phyloP scores from a whole-genome alignment of 1,140 invertebrate species.

The Zaprionus ornatus region DNA sequence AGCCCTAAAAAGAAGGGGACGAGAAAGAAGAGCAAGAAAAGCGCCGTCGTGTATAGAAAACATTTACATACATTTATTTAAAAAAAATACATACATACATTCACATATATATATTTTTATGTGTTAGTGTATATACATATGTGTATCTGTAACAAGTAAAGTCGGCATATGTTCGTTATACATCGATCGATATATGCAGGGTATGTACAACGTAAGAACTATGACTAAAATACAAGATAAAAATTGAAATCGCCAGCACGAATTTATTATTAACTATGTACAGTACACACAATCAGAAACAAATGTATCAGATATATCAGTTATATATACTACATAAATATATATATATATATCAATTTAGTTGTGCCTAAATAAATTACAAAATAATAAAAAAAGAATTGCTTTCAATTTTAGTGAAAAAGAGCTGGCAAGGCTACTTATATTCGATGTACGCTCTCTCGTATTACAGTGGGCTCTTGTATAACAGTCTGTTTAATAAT shows the following conservation, averaged over 20 bases:
- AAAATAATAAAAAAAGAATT: constrained; percentile 7
- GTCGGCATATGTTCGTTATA: constrained; percentile 15
- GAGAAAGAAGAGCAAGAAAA: not conserved
- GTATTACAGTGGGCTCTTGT: constrained; percentile 23
- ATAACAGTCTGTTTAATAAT: constrained; percentile 8
- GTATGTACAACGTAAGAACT: constrained; percentile 15
- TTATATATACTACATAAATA: constrained; percentile 10
- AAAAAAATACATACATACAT: constrained; percentile 29
- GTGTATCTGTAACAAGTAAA: constrained; percentile 47
- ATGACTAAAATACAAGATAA: constrained; percentile 7
- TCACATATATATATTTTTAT: constrained; percentile 3
- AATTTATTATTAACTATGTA: constrained; percentile 14
- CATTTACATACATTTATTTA: constrained; percentile 33
- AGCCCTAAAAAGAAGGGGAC: not conserved
- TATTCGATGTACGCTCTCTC: constrained; percentile 52
- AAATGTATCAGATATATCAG: constrained; percentile 15
- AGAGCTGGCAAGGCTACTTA: constrained; percentile 61
- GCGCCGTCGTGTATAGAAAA: constrained; percentile 5
- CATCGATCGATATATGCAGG: constrained; percentile 8
- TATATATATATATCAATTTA: constrained; percentile 5
- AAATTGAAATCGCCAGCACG: constrained; percentile 1
- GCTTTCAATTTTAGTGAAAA: constrained; percentile 9
- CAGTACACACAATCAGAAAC: constrained; percentile 25
- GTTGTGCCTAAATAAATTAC: constrained; percentile 1
- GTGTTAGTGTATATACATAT: constrained; percentile 27